A percentile compares a stretch with the other conserved stretches of the same genome.
These are phyloP conservation scores for Cactoblastis cactorum DNA, from an alignment of 2,888 invertebrate genomes.

Conservation along the genomic window DNA sequence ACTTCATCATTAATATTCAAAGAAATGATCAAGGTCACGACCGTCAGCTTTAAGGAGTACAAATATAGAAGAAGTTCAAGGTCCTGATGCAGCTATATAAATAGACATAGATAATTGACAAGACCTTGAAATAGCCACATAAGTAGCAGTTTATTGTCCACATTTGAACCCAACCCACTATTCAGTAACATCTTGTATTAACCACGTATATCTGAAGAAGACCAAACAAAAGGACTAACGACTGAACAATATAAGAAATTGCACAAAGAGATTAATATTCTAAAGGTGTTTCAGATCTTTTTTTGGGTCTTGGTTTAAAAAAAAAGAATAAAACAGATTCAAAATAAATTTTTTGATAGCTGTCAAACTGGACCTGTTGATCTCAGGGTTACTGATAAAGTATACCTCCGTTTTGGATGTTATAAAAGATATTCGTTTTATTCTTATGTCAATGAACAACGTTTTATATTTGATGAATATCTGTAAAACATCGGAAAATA, in stretches of 20 bases:
- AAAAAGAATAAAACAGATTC: neutral
- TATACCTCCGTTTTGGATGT: too few species aligned
- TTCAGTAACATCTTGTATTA: neutral
- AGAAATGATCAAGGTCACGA: too few species aligned
- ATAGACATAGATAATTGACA: neutral
- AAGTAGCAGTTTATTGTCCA: neutral
- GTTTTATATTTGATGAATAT: too few species aligned
- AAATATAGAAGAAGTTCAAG: too few species aligned
- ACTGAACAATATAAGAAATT: neutral
- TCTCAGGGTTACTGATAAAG: too few species aligned
- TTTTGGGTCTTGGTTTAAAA: neutral
- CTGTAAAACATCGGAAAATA: too few species aligned
- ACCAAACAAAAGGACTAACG: slow-evolving; percentile 2
- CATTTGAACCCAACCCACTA: neutral
- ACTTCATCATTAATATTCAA: too few species aligned
- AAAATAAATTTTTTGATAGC: neutral
- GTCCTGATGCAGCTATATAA: neutral
- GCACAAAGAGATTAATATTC: neutral
- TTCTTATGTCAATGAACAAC: too few species aligned
- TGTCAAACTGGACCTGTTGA: too few species aligned
- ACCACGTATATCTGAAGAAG: neutral
- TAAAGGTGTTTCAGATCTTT: neutral
- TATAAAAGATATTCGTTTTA: too few species aligned
- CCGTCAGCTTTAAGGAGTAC: too few species aligned
- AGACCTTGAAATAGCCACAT: neutral